Base-by-base conservation (phyloP, 2,888 invertebrate genomes). In the Mayetiola destructor region DNA sequence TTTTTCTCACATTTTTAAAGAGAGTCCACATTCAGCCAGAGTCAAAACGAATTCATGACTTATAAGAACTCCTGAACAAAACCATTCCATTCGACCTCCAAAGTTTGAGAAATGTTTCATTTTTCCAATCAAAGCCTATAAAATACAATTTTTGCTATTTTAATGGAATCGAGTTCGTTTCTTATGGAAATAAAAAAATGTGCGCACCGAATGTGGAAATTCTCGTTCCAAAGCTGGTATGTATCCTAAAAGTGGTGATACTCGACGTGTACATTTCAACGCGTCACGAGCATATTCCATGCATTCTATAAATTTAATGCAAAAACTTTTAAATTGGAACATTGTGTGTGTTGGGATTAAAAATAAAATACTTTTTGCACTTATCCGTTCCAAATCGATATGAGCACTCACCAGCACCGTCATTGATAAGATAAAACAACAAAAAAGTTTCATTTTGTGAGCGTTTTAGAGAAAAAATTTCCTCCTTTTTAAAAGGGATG, bases 51-150 rank as follows among this genome's bases (percentile, higher is more conserved):
- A 48, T 2, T 27, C 27, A 48, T 48, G 27, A 9, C 27, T 27
- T 27, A 48, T 48, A n/a, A 48, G 27, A 10, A 48, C 48, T 27
- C 48, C 48, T 4, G 48, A 27, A 27, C 48, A 48, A n/a, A 48
- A 23, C 48, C 48, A 48, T 48, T 48, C 48, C 3, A 48, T 48
- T 5, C 9, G 48, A 14, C n/a, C 23, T 16, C 27, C 27, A 48
- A 27, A 4, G 14, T 8, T 32, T 32, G 48, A 27, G n/a, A n/a
- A n/a, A 27, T 48, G n/a, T 48, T 27, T 48, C 48, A 27, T 16
- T 3, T 2, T 16, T 4, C 48, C 48, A 14, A 48, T 2, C n/a
- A 48, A n/a, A 27, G 27, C 48, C 48, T 48, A 18, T 39, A 12
- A 39, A 9, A 18, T 18, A 10, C 5, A 42, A 21, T 12, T 10